phyloP scores from a whole-genome alignment of 1,140 invertebrate species.

The Drosophila truncata region DNA sequence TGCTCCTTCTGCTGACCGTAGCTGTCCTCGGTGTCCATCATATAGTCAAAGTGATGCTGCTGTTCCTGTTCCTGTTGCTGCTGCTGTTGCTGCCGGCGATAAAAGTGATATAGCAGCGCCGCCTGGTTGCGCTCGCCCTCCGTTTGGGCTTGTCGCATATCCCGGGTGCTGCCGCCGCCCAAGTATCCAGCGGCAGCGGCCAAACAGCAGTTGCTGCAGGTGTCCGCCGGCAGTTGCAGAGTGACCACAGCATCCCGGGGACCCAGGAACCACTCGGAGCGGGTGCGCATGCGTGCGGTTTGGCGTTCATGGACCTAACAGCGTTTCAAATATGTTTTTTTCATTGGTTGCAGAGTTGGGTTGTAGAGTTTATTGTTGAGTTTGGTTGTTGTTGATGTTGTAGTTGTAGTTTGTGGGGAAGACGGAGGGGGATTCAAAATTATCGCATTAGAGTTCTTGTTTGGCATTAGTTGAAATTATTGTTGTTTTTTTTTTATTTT shows the following conservation, averaged over 20 bases:
- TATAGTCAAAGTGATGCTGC: slow-evolving; percentile 55
- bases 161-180: slow-evolving; percentile 73
- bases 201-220: slow-evolving; percentile 81
- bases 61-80: slow-evolving; percentile 51
- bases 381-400: slow-evolving; percentile 20
- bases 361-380: slow-evolving; percentile 33
- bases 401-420: slow-evolving; percentile 41
- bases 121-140: slow-evolving; percentile 50
- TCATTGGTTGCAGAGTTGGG: slow-evolving; percentile 35
- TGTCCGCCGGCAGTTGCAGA: slow-evolving; percentile 68
- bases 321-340: slow-evolving; percentile 29
- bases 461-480: slow-evolving; percentile 53
- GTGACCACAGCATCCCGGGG: slow-evolving; percentile 86
- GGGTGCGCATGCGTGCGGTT: slow-evolving; percentile 95
- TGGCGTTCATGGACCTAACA: slow-evolving; percentile 96
- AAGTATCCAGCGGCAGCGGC: slow-evolving; percentile 72
- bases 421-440: slow-evolving; percentile 80
- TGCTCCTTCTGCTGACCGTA: slow-evolving; percentile 53
- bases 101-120: slow-evolving; percentile 69
- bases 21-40: slow-evolving; percentile 81
- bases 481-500: slow-evolving; percentile 5
- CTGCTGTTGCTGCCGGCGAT: slow-evolving; percentile 69
- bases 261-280: slow-evolving; percentile 97
- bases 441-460: slow-evolving; percentile 77
- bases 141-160: slow-evolving; percentile 62